Base-by-base conservation (phyloP, 1,140 invertebrate species). In the Ceratosolen solmsi region DNA sequence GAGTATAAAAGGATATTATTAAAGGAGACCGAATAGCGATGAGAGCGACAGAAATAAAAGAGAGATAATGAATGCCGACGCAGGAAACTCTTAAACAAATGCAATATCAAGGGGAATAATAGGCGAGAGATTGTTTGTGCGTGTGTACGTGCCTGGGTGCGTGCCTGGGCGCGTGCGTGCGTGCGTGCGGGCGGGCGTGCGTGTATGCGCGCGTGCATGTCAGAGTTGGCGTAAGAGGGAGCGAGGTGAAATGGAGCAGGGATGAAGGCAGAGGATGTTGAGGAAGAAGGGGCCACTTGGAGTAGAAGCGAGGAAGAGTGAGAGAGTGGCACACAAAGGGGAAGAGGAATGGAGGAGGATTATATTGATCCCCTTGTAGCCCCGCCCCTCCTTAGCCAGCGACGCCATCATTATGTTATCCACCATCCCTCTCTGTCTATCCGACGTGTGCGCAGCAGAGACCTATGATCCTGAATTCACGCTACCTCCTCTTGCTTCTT, bases 341-440 rank as follows among this genome's bases (percentile, higher is more conserved):
- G 83, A 72, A 85, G 88, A 87, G 89, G 85, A 86, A 85, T 58
- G 86, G 90, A 89, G 89, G 91, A 91, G 89, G 90, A 92, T 92
- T 90, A 91, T 92, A 92, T 92, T 90, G 91, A 92, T 92, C 91
- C 89, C 89, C 90, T 90, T 89, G 89, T 91, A 88, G 90, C 89
- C 90, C 90, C 91, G 91, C 91, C 90, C 87, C 89, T 89, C 90
- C 89, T 89, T 89, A 86, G 86, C 86, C 87, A 86, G 87, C 90
- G 90, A 89, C 91, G 91, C 91, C 91, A 91, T 92, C 90, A 91
- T 92, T 92, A 91, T 91, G 91, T 92, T 92, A 92, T 91, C 91
- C 90, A 91, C 90, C 90, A 91, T 90, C 89, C 90, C 89, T 90
- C 89, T 90, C 86, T 85, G 85, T 88, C 85, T 88, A 86, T 87